Evolutionary conservation across 2,113 vertebrate genomes (phyloP).

Genomic region (Formicarius rufipectus): DNA sequence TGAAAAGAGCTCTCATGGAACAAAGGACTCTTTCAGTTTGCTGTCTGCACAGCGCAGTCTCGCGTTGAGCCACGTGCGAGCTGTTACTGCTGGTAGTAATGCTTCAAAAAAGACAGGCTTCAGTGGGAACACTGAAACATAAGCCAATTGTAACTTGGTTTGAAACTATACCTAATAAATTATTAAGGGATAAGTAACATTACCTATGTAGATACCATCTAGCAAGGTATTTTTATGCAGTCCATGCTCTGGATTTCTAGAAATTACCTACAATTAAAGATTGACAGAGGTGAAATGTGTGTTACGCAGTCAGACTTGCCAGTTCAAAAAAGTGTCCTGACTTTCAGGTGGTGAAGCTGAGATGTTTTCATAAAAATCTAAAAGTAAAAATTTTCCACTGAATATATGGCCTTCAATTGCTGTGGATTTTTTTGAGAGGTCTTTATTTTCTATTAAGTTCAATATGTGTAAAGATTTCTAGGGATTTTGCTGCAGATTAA

Average conservation of each 20-base stretch:
- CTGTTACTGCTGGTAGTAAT: neutral
- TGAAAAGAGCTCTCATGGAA: neutral
- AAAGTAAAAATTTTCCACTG: neutral
- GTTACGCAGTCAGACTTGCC: neutral
- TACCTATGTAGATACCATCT: neutral
- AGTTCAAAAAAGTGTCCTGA: neutral
- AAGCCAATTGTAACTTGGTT: neutral
- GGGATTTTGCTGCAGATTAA: neutral
- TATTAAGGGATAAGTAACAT: neutral
- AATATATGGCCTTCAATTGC: neutral
- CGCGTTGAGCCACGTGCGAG: rapidly evolving
- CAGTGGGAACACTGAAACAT: neutral
- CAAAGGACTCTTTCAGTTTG: slow-evolving; percentile 7
- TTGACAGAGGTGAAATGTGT: neutral
- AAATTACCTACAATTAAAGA: neutral
- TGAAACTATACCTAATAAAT: neutral
- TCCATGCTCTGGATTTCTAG: neutral
- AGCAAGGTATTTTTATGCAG: neutral
- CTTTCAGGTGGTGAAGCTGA: neutral
- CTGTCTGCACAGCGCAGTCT: neutral
- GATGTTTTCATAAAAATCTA: neutral
- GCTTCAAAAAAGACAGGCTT: neutral
- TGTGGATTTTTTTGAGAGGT: neutral
- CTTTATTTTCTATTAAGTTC: neutral
- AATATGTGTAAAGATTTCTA: neutral